Conservation (phyloP, 2,888 invertebrate genomes). For the Catocala fraxini region DNA sequence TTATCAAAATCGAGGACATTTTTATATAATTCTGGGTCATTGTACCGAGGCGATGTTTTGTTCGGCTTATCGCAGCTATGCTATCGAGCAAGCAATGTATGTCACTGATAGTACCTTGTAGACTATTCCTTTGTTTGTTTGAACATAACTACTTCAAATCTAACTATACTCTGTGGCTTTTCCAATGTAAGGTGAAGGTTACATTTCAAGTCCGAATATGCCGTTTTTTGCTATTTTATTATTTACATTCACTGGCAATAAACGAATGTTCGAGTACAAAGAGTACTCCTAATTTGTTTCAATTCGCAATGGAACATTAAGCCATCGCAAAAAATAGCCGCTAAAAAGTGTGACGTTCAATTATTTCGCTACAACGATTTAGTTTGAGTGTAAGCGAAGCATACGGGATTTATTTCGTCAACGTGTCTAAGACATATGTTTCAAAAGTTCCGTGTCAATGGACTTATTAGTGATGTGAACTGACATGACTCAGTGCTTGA, state of each 20-base stretch:
- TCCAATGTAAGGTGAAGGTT: conserved; percentile 35
- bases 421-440: conserved; percentile 46
- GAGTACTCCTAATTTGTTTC: not conserved
- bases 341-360: conserved; percentile 7
- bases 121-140: conserved; percentile 68
- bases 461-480: conserved; percentile 60
- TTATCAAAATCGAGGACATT: conserved; percentile 83
- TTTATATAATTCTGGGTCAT: conserved; percentile 87
- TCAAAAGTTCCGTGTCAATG: conserved; percentile 65
- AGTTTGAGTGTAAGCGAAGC: conserved; percentile 27
- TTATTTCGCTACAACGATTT: conserved; percentile 14
- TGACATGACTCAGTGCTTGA: conserved; percentile 61
- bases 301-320: conserved; percentile 21
- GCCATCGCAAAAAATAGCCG: conserved; percentile 4
- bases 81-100: conserved; percentile 81
- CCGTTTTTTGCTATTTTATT: not conserved
- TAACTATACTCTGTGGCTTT: conserved; percentile 20
- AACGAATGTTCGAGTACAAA: not conserved
- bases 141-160: conserved; percentile 62
- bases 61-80: conserved; percentile 77
- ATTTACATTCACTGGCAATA: not conserved
- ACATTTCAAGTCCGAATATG: conserved; percentile 2
- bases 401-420: conserved; percentile 49
- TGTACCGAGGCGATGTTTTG: conserved; percentile 84
- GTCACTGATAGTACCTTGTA: conserved; percentile 76